Evolutionary conservation across 1,140 invertebrate genomes (phyloP), one percentile per base, ranked within the genome.

Genomic region (Drosophila micromelanica): DNA sequence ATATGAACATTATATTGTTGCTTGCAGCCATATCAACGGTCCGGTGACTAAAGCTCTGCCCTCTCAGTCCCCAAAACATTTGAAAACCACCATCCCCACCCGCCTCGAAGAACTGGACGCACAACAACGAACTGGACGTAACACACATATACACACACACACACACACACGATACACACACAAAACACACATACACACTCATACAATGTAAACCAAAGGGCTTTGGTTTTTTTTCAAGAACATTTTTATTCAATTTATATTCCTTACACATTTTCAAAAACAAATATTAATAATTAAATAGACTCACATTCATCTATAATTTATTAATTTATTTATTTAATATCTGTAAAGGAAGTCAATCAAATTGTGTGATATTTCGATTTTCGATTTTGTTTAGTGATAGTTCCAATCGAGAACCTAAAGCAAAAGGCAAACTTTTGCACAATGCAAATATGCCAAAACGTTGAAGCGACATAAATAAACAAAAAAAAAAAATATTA

Each of bases 21-120:
- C 71, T 92, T 91, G 67, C 90, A 92, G 91, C 91, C 91, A 92
- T 92, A 87, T 91, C 91, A 92, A 91, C 91, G 91, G 91, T 92
- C 91, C 90, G 91, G 91, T 91, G 91, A 92, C 91, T 92, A 91
- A 73, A 91, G 87, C 81, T 87, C 89, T 80, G 54, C 63, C 67
- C 73, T 65, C 63, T 71, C 73, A 73, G 63, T 63, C 54, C 78
- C 71, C 69, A 27, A 62, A 52, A 73, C 40, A 77, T 56, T 55
- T 62, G 65, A 67, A 61, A 52, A 52, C 46, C 37, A 45, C 63
- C 71, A 71, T 7, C 32, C 60, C 69, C 17, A 82, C 43, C 72
- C 81, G 48, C 68, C 72, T 62, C 63, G 52, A 65, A 73, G 65
- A 57, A 46, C 56, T 75, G 54, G 62, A 62, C 65, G 56, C 38